Conservation (phyloP, 2,113 vertebrate species). For the Clarias magur region DNA sequence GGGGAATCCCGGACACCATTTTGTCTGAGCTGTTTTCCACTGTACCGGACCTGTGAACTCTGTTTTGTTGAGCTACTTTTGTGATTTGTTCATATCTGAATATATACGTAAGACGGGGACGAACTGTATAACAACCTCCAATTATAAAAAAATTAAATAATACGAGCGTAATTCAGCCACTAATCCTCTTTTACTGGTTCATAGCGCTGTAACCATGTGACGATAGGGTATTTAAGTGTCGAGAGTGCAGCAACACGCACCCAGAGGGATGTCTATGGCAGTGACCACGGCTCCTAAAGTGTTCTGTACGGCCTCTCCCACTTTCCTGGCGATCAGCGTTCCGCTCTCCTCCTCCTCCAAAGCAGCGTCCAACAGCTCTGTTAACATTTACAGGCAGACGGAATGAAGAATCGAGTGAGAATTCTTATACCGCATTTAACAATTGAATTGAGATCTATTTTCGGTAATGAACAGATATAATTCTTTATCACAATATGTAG, state of each 20-base stretch:
- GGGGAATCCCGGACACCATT: too few species aligned
- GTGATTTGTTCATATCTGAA: too few species aligned
- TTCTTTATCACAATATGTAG: background rate
- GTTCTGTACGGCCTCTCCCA: conserved; percentile 96
- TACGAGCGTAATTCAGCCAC: too few species aligned
- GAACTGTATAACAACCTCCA: too few species aligned
- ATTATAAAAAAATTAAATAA: too few species aligned
- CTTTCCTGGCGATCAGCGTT: conserved; percentile 92
- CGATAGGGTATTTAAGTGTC: background rate
- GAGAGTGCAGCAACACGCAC: conserved; percentile 67
- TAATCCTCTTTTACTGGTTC: background rate
- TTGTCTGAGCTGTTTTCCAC: too few species aligned
- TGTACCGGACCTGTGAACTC: too few species aligned
- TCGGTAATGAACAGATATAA: background rate
- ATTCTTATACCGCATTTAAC: background rate
- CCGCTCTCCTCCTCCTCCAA: conserved; percentile 89
- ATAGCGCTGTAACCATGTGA: background rate
- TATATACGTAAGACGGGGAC: too few species aligned
- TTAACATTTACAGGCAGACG: background rate
- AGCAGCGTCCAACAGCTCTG: conserved; percentile 84
- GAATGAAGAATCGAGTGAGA: background rate
- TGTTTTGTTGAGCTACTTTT: too few species aligned
- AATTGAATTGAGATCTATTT: too few species aligned
- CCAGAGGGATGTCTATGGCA: conserved; percentile 95
- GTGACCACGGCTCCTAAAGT: conserved; percentile 93